These are phyloP conservation scores for Pygoscelis adeliae DNA, from an alignment of 2,113 vertebrate genomes.

Conservation along the genomic window DNA sequence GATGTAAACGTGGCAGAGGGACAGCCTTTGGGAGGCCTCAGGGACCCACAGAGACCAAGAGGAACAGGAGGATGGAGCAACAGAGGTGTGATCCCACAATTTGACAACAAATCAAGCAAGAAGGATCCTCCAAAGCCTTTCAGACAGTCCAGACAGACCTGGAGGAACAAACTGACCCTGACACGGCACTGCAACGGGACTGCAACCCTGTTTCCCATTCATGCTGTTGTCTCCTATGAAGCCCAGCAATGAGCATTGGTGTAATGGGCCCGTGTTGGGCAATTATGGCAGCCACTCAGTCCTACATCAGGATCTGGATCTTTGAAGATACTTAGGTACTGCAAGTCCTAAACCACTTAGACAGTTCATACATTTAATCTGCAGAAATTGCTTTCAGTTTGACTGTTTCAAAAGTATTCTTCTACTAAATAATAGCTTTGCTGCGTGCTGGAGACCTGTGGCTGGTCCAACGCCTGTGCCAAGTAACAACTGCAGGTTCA, in stretches of 20 bases:
- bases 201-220: neutral
- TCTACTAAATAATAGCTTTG: neutral
- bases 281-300: fast-evolving
- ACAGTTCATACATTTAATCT: neutral
- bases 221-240: neutral
- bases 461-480: neutral
- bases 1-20: neutral
- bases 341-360: neutral
- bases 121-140: neutral
- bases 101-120: neutral
- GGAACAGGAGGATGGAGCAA: neutral
- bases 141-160: neutral
- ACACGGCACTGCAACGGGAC: neutral
- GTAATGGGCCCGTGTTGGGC: fast-evolving
- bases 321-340: neutral
- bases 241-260: neutral
- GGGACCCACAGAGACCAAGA: neutral
- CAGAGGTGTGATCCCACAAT: neutral
- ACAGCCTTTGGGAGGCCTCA: neutral
- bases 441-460: neutral
- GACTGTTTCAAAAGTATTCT: neutral
- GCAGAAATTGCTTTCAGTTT: neutral
- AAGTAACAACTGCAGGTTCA: neutral
- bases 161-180: neutral
- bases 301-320: neutral